Evolutionary conservation across 2,888 invertebrate species (phyloP).

Genomic region (Cryptocephalus primarius): DNA sequence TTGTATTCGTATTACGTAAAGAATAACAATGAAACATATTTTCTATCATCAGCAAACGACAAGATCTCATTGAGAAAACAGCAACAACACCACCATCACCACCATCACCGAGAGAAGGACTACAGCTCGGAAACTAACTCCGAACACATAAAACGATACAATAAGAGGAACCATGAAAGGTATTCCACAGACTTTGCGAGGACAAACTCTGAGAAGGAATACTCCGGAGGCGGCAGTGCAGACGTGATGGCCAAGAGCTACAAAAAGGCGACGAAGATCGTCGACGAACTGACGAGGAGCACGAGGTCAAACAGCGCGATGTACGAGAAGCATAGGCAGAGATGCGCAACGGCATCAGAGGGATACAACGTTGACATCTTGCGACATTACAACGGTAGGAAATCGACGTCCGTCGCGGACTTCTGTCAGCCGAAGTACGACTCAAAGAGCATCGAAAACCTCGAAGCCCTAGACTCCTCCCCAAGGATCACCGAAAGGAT

Average conservation of each 20-base stretch:
- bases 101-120: constrained; percentile 35
- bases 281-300: constrained; percentile 32
- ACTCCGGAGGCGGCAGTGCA: constrained; percentile 11
- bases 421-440: constrained; percentile 38
- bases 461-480: constrained; percentile 33
- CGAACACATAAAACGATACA: constrained; percentile 31
- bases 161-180: constrained; percentile 19
- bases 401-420: constrained; percentile 47
- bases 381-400: constrained; percentile 40
- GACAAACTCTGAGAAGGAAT: constrained; percentile 22
- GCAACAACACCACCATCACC: constrained; percentile 20
- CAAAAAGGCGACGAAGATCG: constrained; percentile 35
- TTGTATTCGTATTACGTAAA: too few species aligned
- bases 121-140: constrained; percentile 51
- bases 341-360: constrained; percentile 34
- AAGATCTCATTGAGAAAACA: too few species aligned
- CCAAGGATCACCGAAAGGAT: constrained; percentile 16
- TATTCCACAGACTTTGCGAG: constrained; percentile 19
- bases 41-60: too few species aligned
- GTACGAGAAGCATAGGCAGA: constrained; percentile 33
- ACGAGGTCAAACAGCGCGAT: constrained; percentile 23
- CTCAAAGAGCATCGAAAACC: constrained; percentile 37
- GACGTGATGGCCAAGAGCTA: constrained; percentile 33
- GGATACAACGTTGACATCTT: constrained; percentile 33
- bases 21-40: too few species aligned